Conservation (phyloP, 2,113 vertebrate species). For the Probosciger aterrimus region DNA sequence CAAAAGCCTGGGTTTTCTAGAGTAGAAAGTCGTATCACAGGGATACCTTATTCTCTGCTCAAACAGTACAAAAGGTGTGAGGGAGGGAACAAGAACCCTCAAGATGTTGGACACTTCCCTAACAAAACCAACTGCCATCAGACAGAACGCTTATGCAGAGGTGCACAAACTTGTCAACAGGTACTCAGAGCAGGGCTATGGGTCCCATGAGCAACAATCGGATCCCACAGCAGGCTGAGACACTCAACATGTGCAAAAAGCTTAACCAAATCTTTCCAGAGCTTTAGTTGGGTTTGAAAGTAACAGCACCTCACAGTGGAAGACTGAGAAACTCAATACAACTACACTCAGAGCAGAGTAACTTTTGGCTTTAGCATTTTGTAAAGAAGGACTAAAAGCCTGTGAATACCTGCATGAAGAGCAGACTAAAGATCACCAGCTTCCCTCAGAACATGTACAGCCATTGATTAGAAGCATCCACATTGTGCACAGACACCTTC, state of each 20-base stretch:
- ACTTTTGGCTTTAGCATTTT: neutral
- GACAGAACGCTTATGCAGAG: neutral
- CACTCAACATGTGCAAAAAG: neutral
- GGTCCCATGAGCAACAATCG: neutral
- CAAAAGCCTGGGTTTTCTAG: neutral
- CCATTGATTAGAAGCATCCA: neutral
- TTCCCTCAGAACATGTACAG: neutral
- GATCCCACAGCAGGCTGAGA: neutral
- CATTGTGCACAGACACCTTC: neutral
- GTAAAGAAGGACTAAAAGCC: neutral
- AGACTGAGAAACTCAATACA: neutral
- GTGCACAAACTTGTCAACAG: neutral
- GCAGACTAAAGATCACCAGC: neutral
- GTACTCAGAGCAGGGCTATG: neutral
- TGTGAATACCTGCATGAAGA: neutral
- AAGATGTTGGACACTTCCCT: neutral
- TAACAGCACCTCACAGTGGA: neutral
- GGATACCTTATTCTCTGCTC: neutral
- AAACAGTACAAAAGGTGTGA: neutral
- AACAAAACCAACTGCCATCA: neutral
- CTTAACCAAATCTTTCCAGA: neutral
- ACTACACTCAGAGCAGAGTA: rapidly evolving
- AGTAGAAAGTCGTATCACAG: neutral
- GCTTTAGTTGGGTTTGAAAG: neutral
- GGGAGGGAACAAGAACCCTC: neutral